phyloP scores from a whole-genome alignment of 2,113 vertebrate species.

The Channa maculata region DNA sequence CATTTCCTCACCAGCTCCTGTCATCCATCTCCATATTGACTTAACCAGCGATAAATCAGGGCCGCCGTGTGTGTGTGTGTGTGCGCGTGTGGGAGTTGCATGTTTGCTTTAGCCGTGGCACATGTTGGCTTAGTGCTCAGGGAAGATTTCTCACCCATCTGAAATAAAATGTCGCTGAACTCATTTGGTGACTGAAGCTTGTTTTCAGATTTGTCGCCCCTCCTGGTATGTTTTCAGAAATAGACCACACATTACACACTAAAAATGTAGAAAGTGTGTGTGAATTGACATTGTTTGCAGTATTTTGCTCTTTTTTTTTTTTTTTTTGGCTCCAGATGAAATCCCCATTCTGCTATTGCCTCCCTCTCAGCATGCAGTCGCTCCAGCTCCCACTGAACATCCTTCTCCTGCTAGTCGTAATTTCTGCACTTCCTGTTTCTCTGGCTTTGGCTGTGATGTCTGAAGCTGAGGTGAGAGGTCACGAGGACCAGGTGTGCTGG shows the following conservation, averaged over 20 bases:
- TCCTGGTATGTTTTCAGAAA: slow-evolving; percentile 22
- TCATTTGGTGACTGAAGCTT: slow-evolving; percentile 36
- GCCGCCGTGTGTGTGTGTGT: not conserved
- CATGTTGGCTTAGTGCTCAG: slow-evolving; percentile 50
- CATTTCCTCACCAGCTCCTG: slow-evolving; percentile 28
- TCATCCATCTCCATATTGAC: slow-evolving; percentile 65
- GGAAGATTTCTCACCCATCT: slow-evolving; percentile 40
- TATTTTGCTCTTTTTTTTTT: slow-evolving; percentile 38
- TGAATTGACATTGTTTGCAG: slow-evolving; percentile 7
- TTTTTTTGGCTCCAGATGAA: slow-evolving; percentile 20
- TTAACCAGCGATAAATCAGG: slow-evolving; percentile 57
- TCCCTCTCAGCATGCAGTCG: slow-evolving; percentile 36
- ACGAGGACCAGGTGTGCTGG: slow-evolving; percentile 63
- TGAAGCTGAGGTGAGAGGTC: slow-evolving; percentile 66
- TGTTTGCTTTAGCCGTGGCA: slow-evolving; percentile 50
- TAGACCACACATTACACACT: slow-evolving; percentile 19
- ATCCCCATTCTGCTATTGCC: slow-evolving; percentile 9
- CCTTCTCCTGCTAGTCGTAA: slow-evolving; percentile 54
- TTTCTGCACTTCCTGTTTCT: slow-evolving; percentile 60
- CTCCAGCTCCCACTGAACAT: slow-evolving; percentile 29
- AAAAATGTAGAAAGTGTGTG: not conserved
- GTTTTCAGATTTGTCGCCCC: slow-evolving; percentile 20
- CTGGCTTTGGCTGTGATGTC: slow-evolving; percentile 53
- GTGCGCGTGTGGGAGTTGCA: slow-evolving; percentile 29
- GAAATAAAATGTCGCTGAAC: slow-evolving; percentile 30